These are phyloP conservation scores for Globodera rostochiensis DNA, from an alignment of 1,140 invertebrate species.

Conservation along the genomic window DNA sequence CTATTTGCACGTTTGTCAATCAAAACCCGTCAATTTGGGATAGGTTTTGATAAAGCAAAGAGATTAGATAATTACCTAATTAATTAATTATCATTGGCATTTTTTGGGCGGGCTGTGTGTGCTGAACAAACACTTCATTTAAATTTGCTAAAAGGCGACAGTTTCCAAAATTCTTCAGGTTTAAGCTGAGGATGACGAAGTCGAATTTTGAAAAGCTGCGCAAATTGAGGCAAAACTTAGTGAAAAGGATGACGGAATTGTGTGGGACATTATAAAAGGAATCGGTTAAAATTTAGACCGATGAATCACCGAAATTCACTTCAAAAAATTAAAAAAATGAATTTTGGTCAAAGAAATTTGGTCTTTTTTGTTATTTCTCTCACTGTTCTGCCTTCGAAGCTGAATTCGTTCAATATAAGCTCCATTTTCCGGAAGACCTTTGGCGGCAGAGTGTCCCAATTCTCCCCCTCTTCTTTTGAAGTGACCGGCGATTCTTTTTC, in stretches of 20 bases:
- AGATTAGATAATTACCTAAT: too few species aligned
- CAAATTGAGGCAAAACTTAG: background rate
- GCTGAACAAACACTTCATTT: background rate
- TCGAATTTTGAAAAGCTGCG: background rate
- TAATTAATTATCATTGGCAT: too few species aligned
- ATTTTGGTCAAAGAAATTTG: background rate
- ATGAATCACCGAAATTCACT: constrained; percentile 4
- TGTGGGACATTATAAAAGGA: background rate
- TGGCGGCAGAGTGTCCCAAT: background rate
- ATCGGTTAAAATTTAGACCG: background rate
- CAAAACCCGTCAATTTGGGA: too few species aligned
- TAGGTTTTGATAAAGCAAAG: too few species aligned
- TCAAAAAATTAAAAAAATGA: background rate
- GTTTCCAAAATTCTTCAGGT: background rate
- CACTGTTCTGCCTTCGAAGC: background rate
- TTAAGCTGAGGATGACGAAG: background rate
- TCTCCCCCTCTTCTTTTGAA: background rate
- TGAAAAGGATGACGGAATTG: background rate
- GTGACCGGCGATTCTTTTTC: background rate
- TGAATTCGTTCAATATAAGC: background rate
- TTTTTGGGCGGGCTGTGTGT: too few species aligned
- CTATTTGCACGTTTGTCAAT: too few species aligned
- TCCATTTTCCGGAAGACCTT: background rate
- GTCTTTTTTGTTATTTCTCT: background rate
- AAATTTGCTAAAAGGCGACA: background rate